Evolutionary conservation across 2,888 invertebrate genomes (phyloP).

Genomic region (Tetheella fluctuosa): DNA sequence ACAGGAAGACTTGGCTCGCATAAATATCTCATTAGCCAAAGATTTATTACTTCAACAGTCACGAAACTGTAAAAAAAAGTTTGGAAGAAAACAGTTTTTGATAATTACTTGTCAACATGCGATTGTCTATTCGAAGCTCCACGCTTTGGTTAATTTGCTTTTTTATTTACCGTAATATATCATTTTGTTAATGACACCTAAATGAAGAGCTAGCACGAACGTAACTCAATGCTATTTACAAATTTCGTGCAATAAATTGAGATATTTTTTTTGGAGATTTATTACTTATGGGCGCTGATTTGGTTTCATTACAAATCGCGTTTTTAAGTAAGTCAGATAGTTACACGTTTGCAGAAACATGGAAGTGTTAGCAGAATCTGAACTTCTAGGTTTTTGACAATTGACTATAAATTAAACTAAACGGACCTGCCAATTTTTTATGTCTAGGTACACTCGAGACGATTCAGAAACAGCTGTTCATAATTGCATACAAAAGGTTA

Average conservation of each 20-base stretch:
- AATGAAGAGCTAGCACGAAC: slow-evolving; percentile 76
- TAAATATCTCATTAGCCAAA: slow-evolving; percentile 82
- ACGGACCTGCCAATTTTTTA: not conserved
- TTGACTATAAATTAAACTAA: not conserved
- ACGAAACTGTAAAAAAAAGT: slow-evolving; percentile 76
- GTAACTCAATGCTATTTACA: slow-evolving; percentile 43
- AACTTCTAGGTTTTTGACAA: too few relatives aligned
- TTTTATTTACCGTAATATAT: slow-evolving; percentile 76
- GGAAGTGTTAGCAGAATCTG: not conserved
- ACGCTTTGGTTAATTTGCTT: slow-evolving; percentile 65
- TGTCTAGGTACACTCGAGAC: not conserved
- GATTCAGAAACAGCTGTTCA: slow-evolving; percentile 55
- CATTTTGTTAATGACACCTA: slow-evolving; percentile 79
- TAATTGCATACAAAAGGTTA: slow-evolving; percentile 54
- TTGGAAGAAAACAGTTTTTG: slow-evolving; percentile 69
- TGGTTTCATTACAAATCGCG: not conserved
- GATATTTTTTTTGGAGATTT: slow-evolving; percentile 14
- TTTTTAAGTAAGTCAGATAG: not conserved
- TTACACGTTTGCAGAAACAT: not conserved
- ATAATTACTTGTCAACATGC: slow-evolving; percentile 83
- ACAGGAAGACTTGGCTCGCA: slow-evolving; percentile 71
- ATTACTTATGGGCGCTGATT: slow-evolving; percentile 4
- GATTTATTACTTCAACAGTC: slow-evolving; percentile 80
- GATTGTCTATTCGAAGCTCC: slow-evolving; percentile 77
- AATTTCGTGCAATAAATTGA: slow-evolving; percentile 39